Evolutionary conservation across 2,888 invertebrate species (phyloP).

Genomic region (Macaria notata): DNA sequence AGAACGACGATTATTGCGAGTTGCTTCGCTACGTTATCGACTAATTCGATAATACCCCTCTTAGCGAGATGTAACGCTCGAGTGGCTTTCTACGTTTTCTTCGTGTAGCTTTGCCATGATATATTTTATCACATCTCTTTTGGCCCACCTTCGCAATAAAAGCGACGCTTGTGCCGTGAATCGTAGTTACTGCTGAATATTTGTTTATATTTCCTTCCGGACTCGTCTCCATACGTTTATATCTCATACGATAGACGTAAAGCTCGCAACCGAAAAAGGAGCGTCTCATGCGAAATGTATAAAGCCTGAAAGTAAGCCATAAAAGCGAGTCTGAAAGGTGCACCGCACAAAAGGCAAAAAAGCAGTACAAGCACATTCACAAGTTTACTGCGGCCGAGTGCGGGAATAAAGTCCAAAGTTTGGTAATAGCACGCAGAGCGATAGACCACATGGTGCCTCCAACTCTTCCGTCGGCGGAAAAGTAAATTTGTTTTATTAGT

Average conservation of each 20-base stretch:
- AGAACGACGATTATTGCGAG: slow-evolving; percentile 63
- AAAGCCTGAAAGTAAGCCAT: slow-evolving; percentile 57
- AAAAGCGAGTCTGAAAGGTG: slow-evolving; percentile 56
- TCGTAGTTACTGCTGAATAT: slow-evolving; percentile 28
- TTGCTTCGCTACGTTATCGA: slow-evolving; percentile 58
- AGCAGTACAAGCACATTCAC: slow-evolving; percentile 49
- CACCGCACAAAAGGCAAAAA: slow-evolving; percentile 45
- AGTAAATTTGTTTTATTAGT: slow-evolving; percentile 79
- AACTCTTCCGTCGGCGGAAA: slow-evolving; percentile 62
- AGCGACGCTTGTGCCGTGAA: slow-evolving; percentile 26
- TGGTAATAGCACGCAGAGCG: slow-evolving; percentile 52
- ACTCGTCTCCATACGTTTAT: slow-evolving; percentile 48
- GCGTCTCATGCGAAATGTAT: slow-evolving; percentile 57
- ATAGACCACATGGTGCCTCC: slow-evolving; percentile 67
- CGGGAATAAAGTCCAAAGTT: slow-evolving; percentile 68
- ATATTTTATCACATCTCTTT: slow-evolving; percentile 37
- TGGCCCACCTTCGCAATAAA: slow-evolving; percentile 36
- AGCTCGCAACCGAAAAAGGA: slow-evolving; percentile 53
- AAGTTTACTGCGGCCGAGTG: slow-evolving; percentile 50
- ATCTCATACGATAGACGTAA: slow-evolving; percentile 65
- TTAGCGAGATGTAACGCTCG: slow-evolving; percentile 57
- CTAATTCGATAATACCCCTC: slow-evolving; percentile 73
- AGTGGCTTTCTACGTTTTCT: slow-evolving; percentile 51
- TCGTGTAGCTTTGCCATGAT: slow-evolving; percentile 28
- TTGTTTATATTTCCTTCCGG: slow-evolving; percentile 49